Conservation (phyloP, 2,797 vertebrate genomes). For the Trematomus bernacchii region DNA sequence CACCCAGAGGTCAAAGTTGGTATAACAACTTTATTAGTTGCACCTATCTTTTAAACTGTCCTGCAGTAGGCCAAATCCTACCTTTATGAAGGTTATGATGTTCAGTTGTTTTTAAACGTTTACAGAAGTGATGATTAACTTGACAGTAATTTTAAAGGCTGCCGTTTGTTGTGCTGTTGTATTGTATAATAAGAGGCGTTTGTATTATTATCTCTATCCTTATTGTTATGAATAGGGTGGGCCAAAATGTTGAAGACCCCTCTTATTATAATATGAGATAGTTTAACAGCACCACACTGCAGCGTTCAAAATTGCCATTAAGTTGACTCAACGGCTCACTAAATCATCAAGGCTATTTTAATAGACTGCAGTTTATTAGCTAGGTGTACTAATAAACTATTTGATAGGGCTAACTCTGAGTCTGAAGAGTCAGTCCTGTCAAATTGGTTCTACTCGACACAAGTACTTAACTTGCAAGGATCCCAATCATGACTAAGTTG, state of each 20-base stretch:
- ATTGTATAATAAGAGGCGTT: not conserved
- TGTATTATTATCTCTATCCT: not conserved
- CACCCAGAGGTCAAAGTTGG: conserved; percentile 53
- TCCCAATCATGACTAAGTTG: too few species aligned
- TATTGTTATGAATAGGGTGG: not conserved
- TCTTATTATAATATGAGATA: not conserved
- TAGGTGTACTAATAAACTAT: too few species aligned
- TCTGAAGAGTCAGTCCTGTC: too few species aligned
- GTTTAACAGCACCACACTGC: not conserved
- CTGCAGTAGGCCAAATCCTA: not conserved
- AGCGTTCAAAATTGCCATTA: not conserved
- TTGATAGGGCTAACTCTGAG: too few species aligned
- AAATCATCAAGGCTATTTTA: not conserved
- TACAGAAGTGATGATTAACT: not conserved
- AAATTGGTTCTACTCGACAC: too few species aligned
- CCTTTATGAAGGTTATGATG: not conserved
- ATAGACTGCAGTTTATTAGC: too few species aligned
- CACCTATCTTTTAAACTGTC: not conserved
- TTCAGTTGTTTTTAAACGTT: not conserved
- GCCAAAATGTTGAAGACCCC: not conserved
- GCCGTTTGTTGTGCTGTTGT: not conserved
- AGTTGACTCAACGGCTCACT: not conserved
- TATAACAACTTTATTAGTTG: not conserved
- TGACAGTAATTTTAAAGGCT: not conserved
- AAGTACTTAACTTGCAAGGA: too few species aligned